A percentile compares a stretch with the other conserved stretches of the same genome.
Evolutionary conservation across 2,113 vertebrate genomes (phyloP).

Genomic region (Clarias gariepinus): DNA sequence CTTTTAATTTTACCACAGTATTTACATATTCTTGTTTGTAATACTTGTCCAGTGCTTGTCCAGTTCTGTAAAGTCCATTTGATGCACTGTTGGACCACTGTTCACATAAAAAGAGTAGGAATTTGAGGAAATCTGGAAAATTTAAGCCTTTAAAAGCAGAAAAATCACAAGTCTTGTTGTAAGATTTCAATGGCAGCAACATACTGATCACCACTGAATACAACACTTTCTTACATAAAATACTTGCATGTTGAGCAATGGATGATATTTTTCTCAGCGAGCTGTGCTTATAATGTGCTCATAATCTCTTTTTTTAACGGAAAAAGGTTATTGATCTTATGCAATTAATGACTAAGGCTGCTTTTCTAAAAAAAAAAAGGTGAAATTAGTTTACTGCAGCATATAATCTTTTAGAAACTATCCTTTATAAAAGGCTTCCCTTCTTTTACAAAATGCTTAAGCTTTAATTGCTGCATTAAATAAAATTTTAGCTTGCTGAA

Average conservation of each 20-base stretch:
- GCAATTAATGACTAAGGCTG: neutral
- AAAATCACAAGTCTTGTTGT: neutral
- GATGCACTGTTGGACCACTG: neutral
- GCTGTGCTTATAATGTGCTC: neutral
- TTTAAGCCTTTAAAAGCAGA: neutral
- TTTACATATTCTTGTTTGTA: too few species aligned
- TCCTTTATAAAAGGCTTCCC: slow-evolving; percentile 44
- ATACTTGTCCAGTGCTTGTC: neutral
- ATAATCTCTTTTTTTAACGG: neutral
- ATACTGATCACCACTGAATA: neutral
- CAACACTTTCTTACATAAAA: neutral
- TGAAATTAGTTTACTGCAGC: slow-evolving; percentile 24
- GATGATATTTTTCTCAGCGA: neutral
- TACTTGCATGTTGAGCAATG: neutral
- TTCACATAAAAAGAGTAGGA: neutral
- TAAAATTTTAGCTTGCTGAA: slow-evolving; percentile 24
- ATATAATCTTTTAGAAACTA: slow-evolving; percentile 42
- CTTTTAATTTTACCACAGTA: neutral
- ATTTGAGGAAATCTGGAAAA: neutral
- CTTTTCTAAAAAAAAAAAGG: neutral
- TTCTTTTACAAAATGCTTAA: slow-evolving; percentile 42
- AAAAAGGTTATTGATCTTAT: neutral
- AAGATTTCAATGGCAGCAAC: neutral
- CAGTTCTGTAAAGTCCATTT: neutral
- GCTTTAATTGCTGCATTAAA: slow-evolving; percentile 47